A percentile compares a stretch with the other conserved stretches of the same genome.
phyloP scores from a whole-genome alignment of 92 coral and sea anemone species.

The Palythoa grandis region DNA sequence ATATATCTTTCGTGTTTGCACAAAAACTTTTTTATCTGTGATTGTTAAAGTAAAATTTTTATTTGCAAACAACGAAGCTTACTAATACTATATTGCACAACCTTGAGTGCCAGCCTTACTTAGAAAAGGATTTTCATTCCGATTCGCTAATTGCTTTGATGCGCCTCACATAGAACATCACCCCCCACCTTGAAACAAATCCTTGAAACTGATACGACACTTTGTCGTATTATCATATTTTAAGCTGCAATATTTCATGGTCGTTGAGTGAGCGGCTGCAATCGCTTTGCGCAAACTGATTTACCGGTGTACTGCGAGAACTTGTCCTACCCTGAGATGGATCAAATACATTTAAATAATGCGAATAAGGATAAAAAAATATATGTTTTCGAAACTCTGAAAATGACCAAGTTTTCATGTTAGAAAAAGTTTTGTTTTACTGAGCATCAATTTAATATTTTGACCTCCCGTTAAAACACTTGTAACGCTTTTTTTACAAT shows the following conservation, averaged over 20 bases:
- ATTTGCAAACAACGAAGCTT: not conserved
- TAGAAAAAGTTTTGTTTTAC: too few relatives aligned
- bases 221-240: not conserved
- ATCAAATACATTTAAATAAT: too few relatives aligned
- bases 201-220: not conserved
- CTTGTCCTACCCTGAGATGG: too few relatives aligned
- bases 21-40: not conserved
- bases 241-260: not conserved
- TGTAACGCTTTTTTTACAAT: too few relatives aligned
- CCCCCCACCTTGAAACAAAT: slow-evolving; percentile 25
- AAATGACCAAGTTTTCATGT: too few relatives aligned
- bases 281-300: not conserved
- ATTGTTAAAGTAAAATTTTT: not conserved
- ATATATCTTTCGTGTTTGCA: slow-evolving; percentile 10
- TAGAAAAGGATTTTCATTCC: not conserved
- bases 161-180: not conserved
- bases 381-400: too few relatives aligned
- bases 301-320: not conserved
- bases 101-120: not conserved
- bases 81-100: not conserved
- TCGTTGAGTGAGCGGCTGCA: not conserved
- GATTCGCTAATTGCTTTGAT: not conserved
- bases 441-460: too few relatives aligned
- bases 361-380: too few relatives aligned
- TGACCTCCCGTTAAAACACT: too few relatives aligned